phyloP scores from a whole-genome alignment of 2,888 invertebrate species.

The Therioaphis trifolii region DNA sequence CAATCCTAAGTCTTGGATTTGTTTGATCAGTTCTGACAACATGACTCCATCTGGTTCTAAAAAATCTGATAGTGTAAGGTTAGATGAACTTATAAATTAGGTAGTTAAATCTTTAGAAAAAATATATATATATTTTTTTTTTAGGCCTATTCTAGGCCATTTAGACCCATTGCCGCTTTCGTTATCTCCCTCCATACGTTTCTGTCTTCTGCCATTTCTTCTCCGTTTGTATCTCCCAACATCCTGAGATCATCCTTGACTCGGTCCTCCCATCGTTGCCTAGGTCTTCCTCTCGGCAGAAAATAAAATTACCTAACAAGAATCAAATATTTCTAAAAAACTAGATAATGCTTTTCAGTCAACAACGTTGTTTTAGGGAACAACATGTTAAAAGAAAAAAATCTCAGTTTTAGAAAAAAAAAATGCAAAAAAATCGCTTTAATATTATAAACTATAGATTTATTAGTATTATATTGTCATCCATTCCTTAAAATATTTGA shows the following conservation, averaged over 20 bases:
- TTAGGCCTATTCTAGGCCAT: too few relatives aligned
- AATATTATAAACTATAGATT: constrained; percentile 15
- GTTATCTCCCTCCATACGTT: too few relatives aligned
- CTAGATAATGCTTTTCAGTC: background rate
- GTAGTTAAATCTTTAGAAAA: constrained; percentile 4
- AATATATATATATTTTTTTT: too few relatives aligned
- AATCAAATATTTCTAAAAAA: constrained; percentile 2
- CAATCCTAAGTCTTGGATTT: background rate
- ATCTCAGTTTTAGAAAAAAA: background rate
- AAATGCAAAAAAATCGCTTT: background rate
- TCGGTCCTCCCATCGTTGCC: too few relatives aligned
- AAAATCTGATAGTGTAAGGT: background rate
- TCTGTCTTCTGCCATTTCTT: too few relatives aligned
- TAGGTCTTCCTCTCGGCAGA: too few relatives aligned
- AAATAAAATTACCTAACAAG: background rate
- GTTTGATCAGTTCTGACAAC: background rate
- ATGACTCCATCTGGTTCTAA: background rate
- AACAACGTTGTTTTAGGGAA: background rate
- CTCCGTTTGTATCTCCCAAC: too few relatives aligned
- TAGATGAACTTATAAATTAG: background rate
- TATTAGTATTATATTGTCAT: constrained; percentile 16
- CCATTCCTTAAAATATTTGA: background rate
- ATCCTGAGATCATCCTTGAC: too few relatives aligned
- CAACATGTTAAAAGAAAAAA: background rate
- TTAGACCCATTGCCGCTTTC: too few relatives aligned